A percentile compares a stretch with the other conserved stretches of the same genome.
Evolutionary conservation across 2,113 vertebrate species (phyloP).

Genomic region (Nycticorax nycticorax): DNA sequence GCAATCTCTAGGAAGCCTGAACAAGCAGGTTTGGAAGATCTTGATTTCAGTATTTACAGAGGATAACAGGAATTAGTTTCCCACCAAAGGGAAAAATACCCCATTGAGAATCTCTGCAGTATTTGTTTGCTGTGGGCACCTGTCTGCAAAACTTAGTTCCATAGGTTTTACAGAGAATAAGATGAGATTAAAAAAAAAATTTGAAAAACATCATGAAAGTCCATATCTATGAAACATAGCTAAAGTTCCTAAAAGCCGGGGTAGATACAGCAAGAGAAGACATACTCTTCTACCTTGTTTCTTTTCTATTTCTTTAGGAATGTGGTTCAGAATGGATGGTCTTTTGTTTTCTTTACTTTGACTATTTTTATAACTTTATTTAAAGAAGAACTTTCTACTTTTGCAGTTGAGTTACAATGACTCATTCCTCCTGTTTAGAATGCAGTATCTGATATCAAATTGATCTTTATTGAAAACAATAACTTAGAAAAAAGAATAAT

Average conservation of each 20-base stretch:
- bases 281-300: background rate
- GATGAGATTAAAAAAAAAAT: background rate
- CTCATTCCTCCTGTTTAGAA: background rate
- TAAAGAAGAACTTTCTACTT: background rate
- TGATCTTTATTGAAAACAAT: background rate
- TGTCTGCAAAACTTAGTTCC: background rate
- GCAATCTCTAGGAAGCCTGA: background rate
- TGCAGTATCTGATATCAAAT: background rate
- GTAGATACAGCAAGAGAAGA: background rate
- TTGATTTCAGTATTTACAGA: background rate
- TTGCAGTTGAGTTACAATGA: background rate
- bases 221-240: background rate
- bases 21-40: background rate
- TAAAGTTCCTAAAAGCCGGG: background rate
- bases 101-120: background rate
- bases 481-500: background rate
- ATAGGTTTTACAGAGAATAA: background rate
- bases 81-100: background rate
- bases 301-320: background rate
- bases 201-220: background rate
- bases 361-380: background rate
- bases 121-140: background rate
- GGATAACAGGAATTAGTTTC: background rate
- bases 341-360: background rate
- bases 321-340: background rate